Base-by-base conservation (phyloP, 2,888 invertebrate genomes). In the Micropterix aruncella region DNA sequence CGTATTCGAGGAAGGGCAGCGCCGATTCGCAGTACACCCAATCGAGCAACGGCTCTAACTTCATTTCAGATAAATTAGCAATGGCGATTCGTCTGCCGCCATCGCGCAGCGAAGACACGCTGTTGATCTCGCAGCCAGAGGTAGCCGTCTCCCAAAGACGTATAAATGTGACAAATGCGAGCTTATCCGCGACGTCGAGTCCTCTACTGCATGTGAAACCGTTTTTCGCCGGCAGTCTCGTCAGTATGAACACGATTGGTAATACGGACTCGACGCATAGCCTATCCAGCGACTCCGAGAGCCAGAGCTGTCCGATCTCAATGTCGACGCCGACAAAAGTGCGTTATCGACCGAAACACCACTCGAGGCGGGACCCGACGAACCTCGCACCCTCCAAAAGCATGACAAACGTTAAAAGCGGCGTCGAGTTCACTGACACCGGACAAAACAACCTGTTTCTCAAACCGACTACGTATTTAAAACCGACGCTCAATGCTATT, bases 21-120 rank as follows among this genome's bases (percentile, higher is more conserved):
- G 76, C 71, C 1, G 77, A 78, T 54, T 74, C 74, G 2, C 70
- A 73, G 54, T 71, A 53, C 49, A 76, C 77, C 0, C 73, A 75
- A 43, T 75, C 72, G 3, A 77, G 72, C 40, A 62, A 61, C 15
- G 56, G 60, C 45, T 61, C 66, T 51, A 65, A 59, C 47, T 27
- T 27, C 12, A 12, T 27, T 7, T 27, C 27, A 27, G 27, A 27
- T 27, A 27, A 27, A 12, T 12, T 27, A 12, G 27, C 7, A 5
- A 12, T 12, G 5, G 27, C 57, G 3, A 57, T 62, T 16, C 70
- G 83, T 19, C 61, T 87, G 42, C 83, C 83, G 3, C 83, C 87
- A 0, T 87, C 87, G 0, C 74, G 83, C 41, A 88, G 87, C 49
- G 88, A 89, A 57, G 88, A 89, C 54, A 83, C 83, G 0, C 61